Percentiles rank a stretch among this genome's conserved stretches.
Evolutionary conservation across 2,888 invertebrate species (phyloP).

Genomic region (Papilio elwesi): DNA sequence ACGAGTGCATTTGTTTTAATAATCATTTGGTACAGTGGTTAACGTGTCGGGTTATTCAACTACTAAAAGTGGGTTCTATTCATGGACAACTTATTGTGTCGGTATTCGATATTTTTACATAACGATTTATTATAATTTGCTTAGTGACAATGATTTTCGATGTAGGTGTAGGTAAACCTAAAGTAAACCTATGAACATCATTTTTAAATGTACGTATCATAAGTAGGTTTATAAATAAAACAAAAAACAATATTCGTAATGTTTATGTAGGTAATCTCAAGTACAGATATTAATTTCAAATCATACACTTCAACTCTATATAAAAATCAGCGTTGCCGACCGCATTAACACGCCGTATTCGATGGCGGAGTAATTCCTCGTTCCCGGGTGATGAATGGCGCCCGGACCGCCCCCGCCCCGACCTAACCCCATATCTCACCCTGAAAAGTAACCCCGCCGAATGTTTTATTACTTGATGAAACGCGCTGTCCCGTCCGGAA

Average conservation of each 20-base stretch:
- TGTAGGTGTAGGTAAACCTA: slow-evolving; percentile 31
- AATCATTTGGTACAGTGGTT: slow-evolving; percentile 27
- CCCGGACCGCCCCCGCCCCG: slow-evolving; percentile 57
- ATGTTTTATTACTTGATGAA: slow-evolving; percentile 78
- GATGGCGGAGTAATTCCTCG: slow-evolving; percentile 60
- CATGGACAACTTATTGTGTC: too few relatives aligned
- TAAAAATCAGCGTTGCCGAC: slow-evolving; percentile 30
- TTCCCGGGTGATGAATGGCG: slow-evolving; percentile 60
- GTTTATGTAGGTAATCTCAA: too few relatives aligned
- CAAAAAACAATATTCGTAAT: too few relatives aligned
- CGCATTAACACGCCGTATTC: slow-evolving; percentile 60
- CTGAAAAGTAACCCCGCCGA: slow-evolving; percentile 64
- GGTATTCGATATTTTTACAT: too few relatives aligned
- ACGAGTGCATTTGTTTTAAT: slow-evolving; percentile 44
- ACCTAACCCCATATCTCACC: slow-evolving; percentile 70
- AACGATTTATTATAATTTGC: too few relatives aligned
- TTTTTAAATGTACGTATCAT: too few relatives aligned
- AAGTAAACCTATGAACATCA: too few relatives aligned
- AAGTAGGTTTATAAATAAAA: too few relatives aligned
- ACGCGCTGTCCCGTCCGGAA: slow-evolving; percentile 60
- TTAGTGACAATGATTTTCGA: too few relatives aligned
- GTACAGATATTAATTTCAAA: neutral
- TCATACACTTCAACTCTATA: slow-evolving; percentile 44
- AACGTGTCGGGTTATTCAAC: too few relatives aligned
- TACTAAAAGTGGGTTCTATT: too few relatives aligned